Evolutionary conservation across 2,797 vertebrate species (phyloP), one percentile per base, ranked within the genome.

Genomic region (Galago senegalensis): DNA sequence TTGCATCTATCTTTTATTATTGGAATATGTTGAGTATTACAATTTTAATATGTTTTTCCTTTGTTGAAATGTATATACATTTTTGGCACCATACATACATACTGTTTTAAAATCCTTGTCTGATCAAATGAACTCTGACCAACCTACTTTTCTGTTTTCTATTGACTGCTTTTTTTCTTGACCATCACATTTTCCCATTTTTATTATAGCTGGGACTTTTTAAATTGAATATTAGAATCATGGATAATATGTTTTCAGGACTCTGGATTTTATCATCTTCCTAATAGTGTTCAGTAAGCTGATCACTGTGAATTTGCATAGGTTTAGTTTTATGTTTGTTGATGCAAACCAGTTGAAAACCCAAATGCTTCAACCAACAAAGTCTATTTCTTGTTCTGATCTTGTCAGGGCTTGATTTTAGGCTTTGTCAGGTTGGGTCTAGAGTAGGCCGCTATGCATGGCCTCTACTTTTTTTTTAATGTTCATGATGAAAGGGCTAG

Each of bases 81-180:
- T 49, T 49, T 49, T 49, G 46, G 46, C 11, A 49, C 46, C 46
- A 13, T 67, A 12, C 23, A 17, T 40, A 29, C 21, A 61, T 29
- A 40, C 61, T 88, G 6, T 70, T 94, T 96, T 61, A 85, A 94
- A 94, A 85, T 87, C 46, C 16, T 60, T 53, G 21, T 92, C 56
- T 81, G n/a, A 82, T 70, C 83, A 87, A 3, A 70, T 40, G 46
- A 79, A 65, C 70, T 87, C 60, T 53, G 61, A 77, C 25, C 37
- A 63, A 49, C 80, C 72, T 93, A 16, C 43, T 58, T 91, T 92
- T 93, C 29, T 77, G 23, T 79, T 88, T 80, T 46, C 40, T 58
- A 13, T 79, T 90, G 76, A 43, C 53, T 86, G 29, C 37, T 46
- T 21, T 31, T 93, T 63, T 87, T 49, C 31, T 83, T 92, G 75